phyloP scores from a whole-genome alignment of 1,140 invertebrate species.

The Dufourea novaeangliae region DNA sequence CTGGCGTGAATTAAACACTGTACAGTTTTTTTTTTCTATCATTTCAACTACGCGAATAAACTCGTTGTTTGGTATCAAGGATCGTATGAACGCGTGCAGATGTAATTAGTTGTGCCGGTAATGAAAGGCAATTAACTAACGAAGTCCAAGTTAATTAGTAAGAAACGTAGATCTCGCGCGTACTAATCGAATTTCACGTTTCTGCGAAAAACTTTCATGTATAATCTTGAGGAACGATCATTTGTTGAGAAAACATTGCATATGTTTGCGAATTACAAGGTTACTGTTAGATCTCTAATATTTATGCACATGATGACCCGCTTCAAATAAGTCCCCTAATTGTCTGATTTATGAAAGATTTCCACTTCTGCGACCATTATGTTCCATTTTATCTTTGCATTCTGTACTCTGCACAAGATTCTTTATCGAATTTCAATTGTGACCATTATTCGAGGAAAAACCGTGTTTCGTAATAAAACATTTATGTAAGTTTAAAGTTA shows the following conservation, averaged over 20 bases:
- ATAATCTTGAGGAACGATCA: background rate
- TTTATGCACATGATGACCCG: too few relatives aligned
- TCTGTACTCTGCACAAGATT: too few relatives aligned
- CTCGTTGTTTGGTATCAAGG: background rate
- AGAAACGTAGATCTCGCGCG: background rate
- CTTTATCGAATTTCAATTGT: too few relatives aligned
- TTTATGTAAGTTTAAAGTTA: too few relatives aligned
- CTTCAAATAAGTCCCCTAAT: background rate
- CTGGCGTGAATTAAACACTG: background rate
- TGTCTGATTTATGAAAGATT: too few relatives aligned
- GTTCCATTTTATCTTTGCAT: too few relatives aligned
- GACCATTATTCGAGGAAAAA: too few relatives aligned
- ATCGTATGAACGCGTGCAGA: constrained; percentile 19
- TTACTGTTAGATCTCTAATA: background rate
- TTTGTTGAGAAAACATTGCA: background rate
- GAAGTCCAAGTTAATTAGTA: constrained; percentile 7
- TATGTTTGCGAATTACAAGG: background rate
- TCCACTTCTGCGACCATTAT: too few relatives aligned
- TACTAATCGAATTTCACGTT: background rate
- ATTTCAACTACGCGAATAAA: background rate
- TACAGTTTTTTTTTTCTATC: too few relatives aligned
- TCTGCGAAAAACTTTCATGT: background rate
- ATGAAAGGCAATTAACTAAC: constrained; percentile 30
- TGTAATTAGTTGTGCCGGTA: background rate
- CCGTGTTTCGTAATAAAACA: too few relatives aligned